Evolutionary conservation across 1,140 invertebrate species (phyloP), one percentile per base, ranked within the genome.

Genomic region (Bilobella aurantiaca): DNA sequence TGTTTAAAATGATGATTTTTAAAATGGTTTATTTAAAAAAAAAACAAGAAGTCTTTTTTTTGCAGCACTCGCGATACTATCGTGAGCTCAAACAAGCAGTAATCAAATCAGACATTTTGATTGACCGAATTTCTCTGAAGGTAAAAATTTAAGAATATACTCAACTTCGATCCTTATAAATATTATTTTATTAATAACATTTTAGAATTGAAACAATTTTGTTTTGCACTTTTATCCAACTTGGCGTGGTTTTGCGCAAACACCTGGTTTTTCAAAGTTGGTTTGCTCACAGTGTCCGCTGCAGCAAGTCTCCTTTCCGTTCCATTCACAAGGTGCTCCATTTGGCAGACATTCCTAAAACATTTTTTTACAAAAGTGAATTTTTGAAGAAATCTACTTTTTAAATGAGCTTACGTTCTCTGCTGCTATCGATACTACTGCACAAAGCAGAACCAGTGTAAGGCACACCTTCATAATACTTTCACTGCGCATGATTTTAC

Each of bases 51-150:
- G n/a, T 5, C 32, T 69, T 73, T 74, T 72, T 75, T 72, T 82
- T 83, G 53, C 74, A 95, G 91, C 87, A 94, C 77, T 76, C 80
- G 21, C 80, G 87, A 18, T 87, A 93, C 75, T 96, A 91, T 77
- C 84, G 90, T 65, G 84, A 87, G 73, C 76, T 97, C 49, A 93
- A 92, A 74, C 82, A 82, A 63, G 83, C 84, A 75, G 91, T 96
- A 0, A 76, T 94, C 30, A 87, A 92, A 69, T 90, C 92, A 75
- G 93, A 96, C 74, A 83, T 96, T 1, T 87, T 96, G 78, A 87
- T 94, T 3, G 93, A 96, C 76, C 94, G 92, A 77, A 79, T 97
- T 3, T 89, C 96, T 71, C 91, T 95, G 67, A 96, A 96, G 82
- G 85, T 86, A 78, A 74, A 60, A 12, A 53, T 14, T 53, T 23